A percentile compares a stretch with the other conserved stretches of the same genome.
Evolutionary conservation across 2,113 vertebrate genomes (phyloP).

Genomic region (Haemorhous mexicanus): DNA sequence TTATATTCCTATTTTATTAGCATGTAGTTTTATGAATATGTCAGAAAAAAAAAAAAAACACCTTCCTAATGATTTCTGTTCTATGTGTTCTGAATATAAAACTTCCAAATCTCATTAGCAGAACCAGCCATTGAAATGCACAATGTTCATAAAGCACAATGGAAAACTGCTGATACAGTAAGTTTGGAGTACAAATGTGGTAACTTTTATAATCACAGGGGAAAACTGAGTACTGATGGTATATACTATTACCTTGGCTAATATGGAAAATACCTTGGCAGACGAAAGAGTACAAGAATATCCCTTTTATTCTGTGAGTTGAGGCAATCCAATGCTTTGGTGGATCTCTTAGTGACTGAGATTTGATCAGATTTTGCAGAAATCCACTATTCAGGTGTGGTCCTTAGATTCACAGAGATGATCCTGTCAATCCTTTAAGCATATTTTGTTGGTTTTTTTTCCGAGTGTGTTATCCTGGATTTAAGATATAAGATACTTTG

Average conservation of each 20-base stretch:
- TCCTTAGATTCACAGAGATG: not conserved
- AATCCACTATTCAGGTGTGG: not conserved
- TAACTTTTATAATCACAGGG: not conserved
- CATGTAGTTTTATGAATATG: constrained; percentile 46
- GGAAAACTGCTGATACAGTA: constrained; percentile 42
- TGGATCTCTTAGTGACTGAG: not conserved
- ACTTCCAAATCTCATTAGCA: constrained; percentile 61
- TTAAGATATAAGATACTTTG: not conserved
- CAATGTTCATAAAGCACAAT: constrained; percentile 44
- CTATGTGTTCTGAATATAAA: constrained; percentile 40
- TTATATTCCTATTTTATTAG: constrained; percentile 61
- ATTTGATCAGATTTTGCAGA: not conserved
- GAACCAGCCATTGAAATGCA: constrained; percentile 52
- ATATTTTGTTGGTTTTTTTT: not conserved
- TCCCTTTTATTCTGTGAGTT: not conserved
- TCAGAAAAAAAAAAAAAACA: not conserved
- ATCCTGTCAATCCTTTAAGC: not conserved
- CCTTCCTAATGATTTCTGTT: constrained; percentile 53
- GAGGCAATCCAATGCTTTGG: not conserved
- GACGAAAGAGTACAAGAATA: not conserved
- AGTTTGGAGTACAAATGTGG: not conserved
- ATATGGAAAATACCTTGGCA: not conserved
- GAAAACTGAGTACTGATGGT: not conserved
- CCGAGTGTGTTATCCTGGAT: not conserved
- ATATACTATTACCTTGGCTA: not conserved